A percentile compares a stretch with the other conserved stretches of the same genome.
phyloP scores from a whole-genome alignment of 37 sponge, comb jelly and placozoan genomes.

The Beroe forskalii region DNA sequence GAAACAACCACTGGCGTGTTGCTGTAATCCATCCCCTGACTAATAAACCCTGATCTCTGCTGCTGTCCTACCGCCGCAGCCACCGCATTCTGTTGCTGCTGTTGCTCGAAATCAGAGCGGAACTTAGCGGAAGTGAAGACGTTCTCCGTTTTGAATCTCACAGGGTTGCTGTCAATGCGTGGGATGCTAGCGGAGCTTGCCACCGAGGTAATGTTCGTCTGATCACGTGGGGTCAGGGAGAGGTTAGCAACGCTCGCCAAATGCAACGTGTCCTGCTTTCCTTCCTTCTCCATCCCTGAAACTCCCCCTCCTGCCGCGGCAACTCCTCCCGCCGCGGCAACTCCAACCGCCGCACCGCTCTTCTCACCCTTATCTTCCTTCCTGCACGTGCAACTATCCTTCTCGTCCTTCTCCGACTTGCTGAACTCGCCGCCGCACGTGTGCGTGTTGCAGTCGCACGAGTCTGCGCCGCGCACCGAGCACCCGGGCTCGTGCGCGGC shows the following conservation, averaged over 20 bases:
- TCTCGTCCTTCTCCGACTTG: constrained; percentile 19
- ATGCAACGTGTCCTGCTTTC: background rate
- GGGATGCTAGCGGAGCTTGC: background rate
- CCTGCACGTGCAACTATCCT: constrained; percentile 37
- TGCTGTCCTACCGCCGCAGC: background rate
- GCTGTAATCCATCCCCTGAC: background rate
- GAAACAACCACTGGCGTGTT: background rate
- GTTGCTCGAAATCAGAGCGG: background rate
- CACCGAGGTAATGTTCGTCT: background rate
- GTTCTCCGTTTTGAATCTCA: constrained; percentile 2
- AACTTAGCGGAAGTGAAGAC: constrained; percentile 40
- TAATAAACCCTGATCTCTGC: background rate
- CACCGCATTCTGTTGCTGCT: background rate
- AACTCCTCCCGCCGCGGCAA: background rate
- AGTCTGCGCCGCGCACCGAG: constrained; percentile 35
- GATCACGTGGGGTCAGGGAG: background rate
- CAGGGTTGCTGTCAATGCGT: background rate
- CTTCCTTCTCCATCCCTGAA: constrained; percentile 11
- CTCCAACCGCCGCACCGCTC: background rate
- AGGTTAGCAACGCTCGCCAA: constrained; percentile 28
- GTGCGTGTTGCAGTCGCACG: constrained; percentile 58
- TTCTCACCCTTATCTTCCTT: background rate
- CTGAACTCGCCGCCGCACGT: constrained; percentile 49
- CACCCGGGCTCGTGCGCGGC: constrained; percentile 64
- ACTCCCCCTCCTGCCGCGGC: too few species aligned